Evolutionary conservation across 2,888 invertebrate species (phyloP).

Genomic region (Shargacucullia verbasci): DNA sequence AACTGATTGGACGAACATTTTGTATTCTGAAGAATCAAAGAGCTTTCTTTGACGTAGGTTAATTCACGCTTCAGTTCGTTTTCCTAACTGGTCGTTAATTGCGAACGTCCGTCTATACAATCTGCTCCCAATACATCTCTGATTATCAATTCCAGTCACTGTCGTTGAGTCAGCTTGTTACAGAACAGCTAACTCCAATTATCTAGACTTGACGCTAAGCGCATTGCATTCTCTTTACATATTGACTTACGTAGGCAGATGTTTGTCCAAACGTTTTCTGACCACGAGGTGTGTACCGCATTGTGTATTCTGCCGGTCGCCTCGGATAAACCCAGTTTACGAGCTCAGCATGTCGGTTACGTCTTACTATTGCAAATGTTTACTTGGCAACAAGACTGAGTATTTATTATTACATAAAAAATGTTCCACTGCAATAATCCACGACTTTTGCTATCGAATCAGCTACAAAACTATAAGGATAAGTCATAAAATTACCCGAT

Average conservation of each 20-base stretch:
- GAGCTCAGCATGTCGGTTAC: slow-evolving; percentile 36
- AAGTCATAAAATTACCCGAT: slow-evolving; percentile 28
- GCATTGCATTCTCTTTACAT: slow-evolving; percentile 41
- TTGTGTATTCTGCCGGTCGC: slow-evolving; percentile 43
- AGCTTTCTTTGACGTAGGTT: slow-evolving; percentile 30
- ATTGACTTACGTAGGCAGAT: slow-evolving; percentile 39
- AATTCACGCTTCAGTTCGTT: slow-evolving; percentile 30
- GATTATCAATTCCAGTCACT: slow-evolving; percentile 55
- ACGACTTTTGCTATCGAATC: slow-evolving; percentile 19
- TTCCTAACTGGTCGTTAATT: slow-evolving; percentile 39
- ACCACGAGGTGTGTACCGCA: slow-evolving; percentile 39
- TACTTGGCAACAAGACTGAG: slow-evolving; percentile 37
- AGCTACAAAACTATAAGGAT: slow-evolving; percentile 31
- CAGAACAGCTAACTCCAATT: slow-evolving; percentile 52
- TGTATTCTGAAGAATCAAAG: slow-evolving; percentile 37
- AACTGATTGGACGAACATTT: slow-evolving; percentile 30
- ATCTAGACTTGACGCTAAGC: slow-evolving; percentile 42
- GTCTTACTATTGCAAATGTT: slow-evolving; percentile 34
- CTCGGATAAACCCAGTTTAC: slow-evolving; percentile 38
- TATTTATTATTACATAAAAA: slow-evolving; percentile 32
- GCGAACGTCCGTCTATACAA: slow-evolving; percentile 31
- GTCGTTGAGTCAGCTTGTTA: slow-evolving; percentile 45
- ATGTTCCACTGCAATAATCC: slow-evolving; percentile 30
- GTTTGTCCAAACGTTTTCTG: slow-evolving; percentile 40
- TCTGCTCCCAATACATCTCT: slow-evolving; percentile 33